These are phyloP conservation scores for Premnoplex brunnescens DNA, from an alignment of 2,797 vertebrate species.

Conservation along the genomic window DNA sequence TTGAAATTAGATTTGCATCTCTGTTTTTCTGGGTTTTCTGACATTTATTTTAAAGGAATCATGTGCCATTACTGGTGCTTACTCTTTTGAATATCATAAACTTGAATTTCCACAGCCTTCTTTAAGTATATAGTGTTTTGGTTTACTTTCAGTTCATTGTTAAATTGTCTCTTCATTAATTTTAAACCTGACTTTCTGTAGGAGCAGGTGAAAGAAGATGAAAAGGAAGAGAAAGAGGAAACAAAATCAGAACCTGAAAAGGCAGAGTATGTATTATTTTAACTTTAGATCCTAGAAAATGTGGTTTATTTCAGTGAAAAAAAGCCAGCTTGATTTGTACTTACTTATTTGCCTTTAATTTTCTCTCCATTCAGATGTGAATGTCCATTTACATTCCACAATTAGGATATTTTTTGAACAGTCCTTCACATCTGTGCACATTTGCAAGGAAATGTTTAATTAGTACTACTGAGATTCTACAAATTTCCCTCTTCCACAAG, in stretches of 20 bases:
- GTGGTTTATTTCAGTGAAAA: background rate
- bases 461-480: background rate
- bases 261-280: constrained; percentile 82
- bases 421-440: background rate
- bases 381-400: background rate
- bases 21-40: background rate
- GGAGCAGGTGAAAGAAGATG: constrained; percentile 81
- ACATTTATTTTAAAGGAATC: background rate
- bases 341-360: background rate
- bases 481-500: background rate
- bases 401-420: background rate
- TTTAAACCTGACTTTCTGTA: constrained; percentile 49
- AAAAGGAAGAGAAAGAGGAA: constrained; percentile 81
- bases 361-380: background rate
- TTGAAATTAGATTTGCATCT: background rate
- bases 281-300: background rate
- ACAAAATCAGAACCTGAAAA: constrained; percentile 83
- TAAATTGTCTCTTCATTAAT: background rate
- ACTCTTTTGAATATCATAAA: background rate
- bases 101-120: background rate
- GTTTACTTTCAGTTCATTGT: background rate
- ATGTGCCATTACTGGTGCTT: background rate
- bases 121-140: background rate
- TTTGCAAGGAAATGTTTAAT: background rate
- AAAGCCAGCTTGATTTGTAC: background rate